Conservation (phyloP, 2,113 vertebrate species). For the Eurypyga helias region DNA sequence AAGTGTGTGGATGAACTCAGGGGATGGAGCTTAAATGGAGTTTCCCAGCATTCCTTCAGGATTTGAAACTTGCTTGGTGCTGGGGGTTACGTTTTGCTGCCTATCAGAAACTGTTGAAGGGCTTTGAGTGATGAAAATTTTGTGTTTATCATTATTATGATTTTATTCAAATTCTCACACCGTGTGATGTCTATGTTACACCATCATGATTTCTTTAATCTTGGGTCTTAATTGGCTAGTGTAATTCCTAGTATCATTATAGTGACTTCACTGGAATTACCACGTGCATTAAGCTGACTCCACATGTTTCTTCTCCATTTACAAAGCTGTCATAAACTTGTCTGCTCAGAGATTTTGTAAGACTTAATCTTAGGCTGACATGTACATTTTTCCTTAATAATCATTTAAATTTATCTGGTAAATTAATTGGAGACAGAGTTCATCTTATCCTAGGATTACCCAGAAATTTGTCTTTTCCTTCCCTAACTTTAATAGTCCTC, state of each 20-base stretch:
- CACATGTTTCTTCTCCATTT: background rate
- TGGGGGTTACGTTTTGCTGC: background rate
- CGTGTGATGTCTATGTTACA: background rate
- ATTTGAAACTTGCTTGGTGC: background rate
- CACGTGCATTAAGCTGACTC: conserved; percentile 6
- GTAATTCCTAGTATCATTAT: background rate
- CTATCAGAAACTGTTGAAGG: background rate
- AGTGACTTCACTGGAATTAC: conserved; percentile 22
- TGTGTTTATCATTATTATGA: background rate
- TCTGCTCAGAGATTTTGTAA: background rate
- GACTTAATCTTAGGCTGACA: background rate
- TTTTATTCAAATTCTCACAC: background rate
- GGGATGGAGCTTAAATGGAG: background rate
- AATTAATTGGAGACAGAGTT: background rate
- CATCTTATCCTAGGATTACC: background rate
- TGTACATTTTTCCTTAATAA: background rate
- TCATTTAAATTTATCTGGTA: background rate
- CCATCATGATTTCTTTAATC: conserved; percentile 35
- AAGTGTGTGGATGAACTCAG: background rate
- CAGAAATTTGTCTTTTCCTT: background rate
- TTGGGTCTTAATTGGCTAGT: background rate
- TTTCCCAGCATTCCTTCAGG: background rate
- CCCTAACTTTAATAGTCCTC: background rate
- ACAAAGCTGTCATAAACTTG: background rate
- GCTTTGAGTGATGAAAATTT: background rate